These are phyloP conservation scores for Gila orcuttii DNA, from an alignment of 2,113 vertebrate species.

Conservation along the genomic window DNA sequence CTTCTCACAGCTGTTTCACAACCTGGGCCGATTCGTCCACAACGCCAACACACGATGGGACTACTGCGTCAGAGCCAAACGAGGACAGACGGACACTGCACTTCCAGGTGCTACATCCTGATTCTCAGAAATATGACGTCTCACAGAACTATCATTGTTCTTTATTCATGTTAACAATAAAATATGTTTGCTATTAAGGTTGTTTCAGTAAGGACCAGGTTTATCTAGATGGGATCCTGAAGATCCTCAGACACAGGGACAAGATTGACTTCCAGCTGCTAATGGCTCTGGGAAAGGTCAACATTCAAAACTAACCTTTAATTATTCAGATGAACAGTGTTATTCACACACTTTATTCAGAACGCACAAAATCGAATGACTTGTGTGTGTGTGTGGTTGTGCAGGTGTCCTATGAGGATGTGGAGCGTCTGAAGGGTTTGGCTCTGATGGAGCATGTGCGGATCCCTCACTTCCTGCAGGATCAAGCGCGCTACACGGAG, in stretches of 20 bases:
- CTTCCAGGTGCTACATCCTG: conserved; percentile 77
- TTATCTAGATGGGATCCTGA: conserved; percentile 90
- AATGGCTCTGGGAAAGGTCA: conserved; percentile 89
- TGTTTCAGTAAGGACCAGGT: conserved; percentile 98
- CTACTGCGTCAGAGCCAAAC: conserved; percentile 93
- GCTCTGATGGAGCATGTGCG: conserved; percentile 83
- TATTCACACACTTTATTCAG: no score
- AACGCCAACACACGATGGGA: conserved; percentile 93
- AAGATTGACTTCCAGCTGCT: conserved; percentile 90
- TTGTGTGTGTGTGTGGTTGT: conserved; percentile 12
- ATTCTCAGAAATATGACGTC: neutral
- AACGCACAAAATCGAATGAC: no score
- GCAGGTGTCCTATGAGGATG: conserved; percentile 91
- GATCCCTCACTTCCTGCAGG: conserved; percentile 90
- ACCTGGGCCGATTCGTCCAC: conserved; percentile 85
- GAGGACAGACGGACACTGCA: conserved; percentile 89
- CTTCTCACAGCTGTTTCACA: conserved; percentile 86
- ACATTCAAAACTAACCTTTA: neutral
- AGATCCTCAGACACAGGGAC: conserved; percentile 85
- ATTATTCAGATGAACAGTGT: no score
- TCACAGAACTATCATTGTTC: neutral
- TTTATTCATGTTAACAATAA: neutral
- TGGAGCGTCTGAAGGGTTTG: conserved; percentile 83
- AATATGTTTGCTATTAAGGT: conserved; percentile 71
- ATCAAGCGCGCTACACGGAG: conserved; percentile 81